phyloP scores from a whole-genome alignment of 2,888 invertebrate species.

The Parnassius smintheus region DNA sequence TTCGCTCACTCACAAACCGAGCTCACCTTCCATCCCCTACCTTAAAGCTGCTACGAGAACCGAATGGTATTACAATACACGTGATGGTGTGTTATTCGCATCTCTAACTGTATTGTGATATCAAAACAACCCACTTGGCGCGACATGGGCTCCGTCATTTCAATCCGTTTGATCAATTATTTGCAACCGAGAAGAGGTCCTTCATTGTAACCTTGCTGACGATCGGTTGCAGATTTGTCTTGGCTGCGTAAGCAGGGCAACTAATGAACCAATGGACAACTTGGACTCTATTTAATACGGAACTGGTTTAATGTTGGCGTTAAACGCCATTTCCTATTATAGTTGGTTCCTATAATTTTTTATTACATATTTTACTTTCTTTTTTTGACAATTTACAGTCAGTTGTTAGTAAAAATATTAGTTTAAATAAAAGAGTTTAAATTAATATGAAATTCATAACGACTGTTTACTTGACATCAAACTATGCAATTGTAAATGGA shows the following conservation, averaged over 20 bases:
- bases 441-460: not conserved
- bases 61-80: constrained; percentile 65
- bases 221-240: constrained; percentile 30
- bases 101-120: constrained; percentile 49
- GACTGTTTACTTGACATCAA: no score
- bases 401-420: not conserved
- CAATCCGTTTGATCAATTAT: constrained; percentile 65
- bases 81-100: constrained; percentile 33
- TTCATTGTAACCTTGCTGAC: constrained; percentile 36
- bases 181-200: constrained; percentile 55
- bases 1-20: constrained; percentile 84
- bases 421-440: not conserved
- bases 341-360: constrained; percentile 11
- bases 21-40: constrained; percentile 82
- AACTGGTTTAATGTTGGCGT: constrained; percentile 8
- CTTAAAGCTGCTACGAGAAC: constrained; percentile 51
- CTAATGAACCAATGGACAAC: constrained; percentile 12
- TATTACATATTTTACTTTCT: not conserved
- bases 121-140: constrained; percentile 66
- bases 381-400: not conserved
- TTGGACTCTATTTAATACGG: not conserved
- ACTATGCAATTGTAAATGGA: constrained; percentile 37
- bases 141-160: constrained; percentile 70
- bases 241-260: constrained; percentile 18
- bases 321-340: not conserved